These are phyloP conservation scores for Eumacrocentrus americanus DNA, from an alignment of 2,888 invertebrate species.

Conservation along the genomic window DNA sequence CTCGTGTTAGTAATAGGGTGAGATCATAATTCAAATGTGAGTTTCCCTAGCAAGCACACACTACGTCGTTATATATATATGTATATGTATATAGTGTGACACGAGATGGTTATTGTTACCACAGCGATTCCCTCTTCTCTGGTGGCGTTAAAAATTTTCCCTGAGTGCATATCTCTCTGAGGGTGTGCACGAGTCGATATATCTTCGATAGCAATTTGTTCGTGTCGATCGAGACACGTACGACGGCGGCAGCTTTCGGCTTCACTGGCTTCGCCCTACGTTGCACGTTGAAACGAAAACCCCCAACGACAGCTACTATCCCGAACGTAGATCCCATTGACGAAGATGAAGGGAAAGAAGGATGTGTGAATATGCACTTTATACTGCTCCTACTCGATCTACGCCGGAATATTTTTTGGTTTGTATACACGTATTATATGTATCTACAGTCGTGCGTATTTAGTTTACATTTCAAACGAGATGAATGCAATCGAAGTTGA, in stretches of 20 bases:
- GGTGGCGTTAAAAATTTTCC: constrained; percentile 26
- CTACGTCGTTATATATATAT: constrained; percentile 17
- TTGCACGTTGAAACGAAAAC: too few species aligned
- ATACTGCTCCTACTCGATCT: too few species aligned
- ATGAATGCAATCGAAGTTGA: too few species aligned
- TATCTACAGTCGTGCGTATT: too few species aligned
- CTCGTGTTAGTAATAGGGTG: constrained; percentile 38
- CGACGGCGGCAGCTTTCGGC: constrained; percentile 20
- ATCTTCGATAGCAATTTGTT: constrained; percentile 36
- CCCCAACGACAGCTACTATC: too few species aligned
- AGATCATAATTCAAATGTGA: constrained; percentile 42
- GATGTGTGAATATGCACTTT: too few species aligned
- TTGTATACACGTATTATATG: too few species aligned
- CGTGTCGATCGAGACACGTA: constrained; percentile 24
- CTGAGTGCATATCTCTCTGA: constrained; percentile 19
- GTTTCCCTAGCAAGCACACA: constrained; percentile 27
- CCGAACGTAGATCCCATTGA: too few species aligned
- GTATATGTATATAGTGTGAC: constrained; percentile 14
- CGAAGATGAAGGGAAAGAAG: too few species aligned
- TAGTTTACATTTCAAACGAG: too few species aligned
- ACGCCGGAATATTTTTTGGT: too few species aligned
- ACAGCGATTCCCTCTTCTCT: constrained; percentile 24
- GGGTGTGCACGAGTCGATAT: too few species aligned
- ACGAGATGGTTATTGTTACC: constrained; percentile 33
- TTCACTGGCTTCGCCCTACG: constrained; percentile 10